Evolutionary conservation across 2,797 vertebrate genomes (phyloP).

Genomic region (Mareca strepera): DNA sequence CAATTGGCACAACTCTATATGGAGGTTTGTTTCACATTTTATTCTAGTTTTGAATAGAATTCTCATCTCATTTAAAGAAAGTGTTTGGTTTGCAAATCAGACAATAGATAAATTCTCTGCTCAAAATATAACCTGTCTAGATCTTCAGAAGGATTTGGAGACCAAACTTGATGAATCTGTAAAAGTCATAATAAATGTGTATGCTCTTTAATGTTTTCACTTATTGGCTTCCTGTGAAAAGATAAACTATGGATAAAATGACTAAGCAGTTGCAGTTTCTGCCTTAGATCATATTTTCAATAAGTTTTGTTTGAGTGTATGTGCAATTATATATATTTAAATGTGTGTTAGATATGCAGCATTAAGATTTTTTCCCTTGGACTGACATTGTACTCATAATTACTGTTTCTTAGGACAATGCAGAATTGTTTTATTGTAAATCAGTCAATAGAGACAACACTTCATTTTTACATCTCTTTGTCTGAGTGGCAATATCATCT

Average conservation of each 20-base stretch:
- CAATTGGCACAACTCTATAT: slow-evolving; percentile 63
- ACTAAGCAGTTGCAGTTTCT: neutral
- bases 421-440: neutral
- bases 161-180: neutral
- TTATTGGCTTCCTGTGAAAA: neutral
- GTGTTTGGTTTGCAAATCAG: neutral
- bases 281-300: neutral
- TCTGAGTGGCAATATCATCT: neutral
- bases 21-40: slow-evolving; percentile 65
- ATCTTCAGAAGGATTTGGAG: neutral
- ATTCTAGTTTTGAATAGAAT: neutral
- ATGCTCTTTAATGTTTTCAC: neutral
- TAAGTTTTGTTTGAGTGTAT: neutral
- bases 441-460: neutral
- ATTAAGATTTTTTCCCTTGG: neutral
- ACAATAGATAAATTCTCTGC: neutral
- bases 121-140: neutral
- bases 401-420: neutral
- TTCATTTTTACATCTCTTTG: neutral
- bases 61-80: neutral
- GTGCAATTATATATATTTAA: neutral
- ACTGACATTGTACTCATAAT: neutral
- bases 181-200: neutral
- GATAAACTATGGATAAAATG: neutral
- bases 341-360: neutral